Evolutionary conservation across 2,888 invertebrate genomes (phyloP), one percentile per base, ranked within the genome.

Genomic region (Orchesella flavescens): DNA sequence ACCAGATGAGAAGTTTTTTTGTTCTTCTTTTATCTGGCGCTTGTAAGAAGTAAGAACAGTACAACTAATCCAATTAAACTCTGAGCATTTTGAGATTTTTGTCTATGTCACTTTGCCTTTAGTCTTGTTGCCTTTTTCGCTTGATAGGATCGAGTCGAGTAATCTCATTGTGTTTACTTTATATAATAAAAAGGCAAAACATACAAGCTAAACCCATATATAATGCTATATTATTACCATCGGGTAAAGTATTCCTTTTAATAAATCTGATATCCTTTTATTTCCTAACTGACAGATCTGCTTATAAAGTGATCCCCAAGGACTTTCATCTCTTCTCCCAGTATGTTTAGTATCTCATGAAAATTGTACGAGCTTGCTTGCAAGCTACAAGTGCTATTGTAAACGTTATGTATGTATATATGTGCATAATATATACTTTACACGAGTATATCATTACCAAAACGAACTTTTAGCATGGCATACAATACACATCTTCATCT

Each of bases 211-310:
- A 24, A 12, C 15, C 17, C 17, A 19, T 19, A 21, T 59, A 59
- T 57, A 17, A n/a, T 3, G 24, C 2, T 17, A 63, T 63, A 66
- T 9, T 43, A n/a, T 43, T 7, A 34, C 34, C 34, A 34, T 34
- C 34, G 7, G 34, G 34, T 4, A 34, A 34, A 34, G 34, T 65
- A 65, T 65, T 65, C 24, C 34, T 43, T 12, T 46, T 21, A 74
- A 74, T 74, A 74, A 74, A 74, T 74, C 61, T 74, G 73, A 74
- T 74, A 74, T 74, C 73, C 61, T 49, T 74, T 74, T 74, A 61
- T 61, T 74, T 24, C n/a, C 17, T 23, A 61, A 61, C 61, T 74
- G 73, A 74, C 73, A 63, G 46, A 61, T 72, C 72, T 72, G 17
- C 66, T 66, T 66, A 66, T 44, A 66, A 66, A 66, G 66, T 66